phyloP scores from a whole-genome alignment of 2,797 vertebrate species.

The Hemibagrus guttatus region DNA sequence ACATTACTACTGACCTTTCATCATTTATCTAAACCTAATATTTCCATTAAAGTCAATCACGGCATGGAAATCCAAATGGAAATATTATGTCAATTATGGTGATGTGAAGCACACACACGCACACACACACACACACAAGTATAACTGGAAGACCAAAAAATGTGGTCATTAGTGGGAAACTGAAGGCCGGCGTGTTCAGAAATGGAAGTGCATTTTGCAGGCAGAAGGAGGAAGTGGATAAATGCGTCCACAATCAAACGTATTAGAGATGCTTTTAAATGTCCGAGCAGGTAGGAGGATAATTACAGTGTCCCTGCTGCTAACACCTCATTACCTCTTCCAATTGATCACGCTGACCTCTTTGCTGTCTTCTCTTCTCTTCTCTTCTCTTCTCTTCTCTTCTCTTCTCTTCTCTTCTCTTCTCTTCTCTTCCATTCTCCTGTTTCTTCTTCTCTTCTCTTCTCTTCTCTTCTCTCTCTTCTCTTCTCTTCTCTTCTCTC shows the following conservation, averaged over 20 bases:
- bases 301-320: slow-evolving; percentile 25
- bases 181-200: slow-evolving; percentile 49
- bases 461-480: no score
- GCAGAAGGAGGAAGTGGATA: slow-evolving; percentile 54
- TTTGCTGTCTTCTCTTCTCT: slow-evolving; percentile 9
- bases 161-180: slow-evolving; percentile 53
- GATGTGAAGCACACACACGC: slow-evolving; percentile 49
- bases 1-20: slow-evolving; percentile 44
- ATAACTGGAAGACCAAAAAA: slow-evolving; percentile 55
- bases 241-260: slow-evolving; percentile 49
- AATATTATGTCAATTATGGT: slow-evolving; percentile 61
- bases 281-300: slow-evolving; percentile 38
- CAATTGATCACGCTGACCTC: slow-evolving; percentile 42
- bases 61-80: slow-evolving; percentile 56
- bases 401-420: no score
- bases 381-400: no score
- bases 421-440: no score
- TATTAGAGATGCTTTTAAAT: slow-evolving; percentile 49
- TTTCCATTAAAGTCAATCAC: slow-evolving; percentile 60
- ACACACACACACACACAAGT: slow-evolving; percentile 7
- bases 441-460: no score
- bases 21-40: slow-evolving; percentile 41
- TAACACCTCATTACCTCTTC: slow-evolving; percentile 35
- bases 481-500: no score
- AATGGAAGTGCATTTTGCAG: slow-evolving; percentile 54